Evolutionary conservation across 2,797 vertebrate genomes (phyloP).

Genomic region (Siniperca undulata): DNA sequence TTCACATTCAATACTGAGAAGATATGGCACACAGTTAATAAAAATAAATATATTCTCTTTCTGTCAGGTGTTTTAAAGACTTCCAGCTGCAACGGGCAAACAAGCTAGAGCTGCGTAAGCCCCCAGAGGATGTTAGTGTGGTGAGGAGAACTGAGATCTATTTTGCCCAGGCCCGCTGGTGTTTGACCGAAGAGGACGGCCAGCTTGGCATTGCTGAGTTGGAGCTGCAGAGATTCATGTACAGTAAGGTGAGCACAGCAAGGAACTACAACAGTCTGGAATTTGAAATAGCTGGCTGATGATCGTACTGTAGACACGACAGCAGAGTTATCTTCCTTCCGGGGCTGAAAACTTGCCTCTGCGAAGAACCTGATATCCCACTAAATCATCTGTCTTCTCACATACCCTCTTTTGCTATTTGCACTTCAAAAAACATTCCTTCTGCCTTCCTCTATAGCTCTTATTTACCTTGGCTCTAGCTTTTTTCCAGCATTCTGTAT

Average conservation of each 20-base stretch:
- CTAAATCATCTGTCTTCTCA: neutral
- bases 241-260: slow-evolving; percentile 91
- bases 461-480: neutral
- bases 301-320: neutral
- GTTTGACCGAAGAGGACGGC: slow-evolving; percentile 96
- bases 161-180: slow-evolving; percentile 98
- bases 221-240: slow-evolving; percentile 97
- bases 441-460: neutral
- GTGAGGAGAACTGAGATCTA: slow-evolving; percentile 96
- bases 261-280: neutral
- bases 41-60: neutral
- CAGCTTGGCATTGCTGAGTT: slow-evolving; percentile 98
- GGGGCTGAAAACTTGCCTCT: neutral
- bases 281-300: neutral
- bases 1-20: neutral
- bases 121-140: slow-evolving; percentile 95
- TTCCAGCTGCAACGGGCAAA: slow-evolving; percentile 97
- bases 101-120: slow-evolving; percentile 97
- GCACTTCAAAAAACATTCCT: neutral
- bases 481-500: neutral
- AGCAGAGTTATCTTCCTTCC: neutral
- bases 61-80: slow-evolving; percentile 95
- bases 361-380: neutral
- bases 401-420: neutral
- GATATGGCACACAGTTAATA: neutral